Percentiles rank a stretch among this genome's conserved stretches.
Conservation (phyloP, 2,797 vertebrate genomes). For the Xenops minutus region DNA sequence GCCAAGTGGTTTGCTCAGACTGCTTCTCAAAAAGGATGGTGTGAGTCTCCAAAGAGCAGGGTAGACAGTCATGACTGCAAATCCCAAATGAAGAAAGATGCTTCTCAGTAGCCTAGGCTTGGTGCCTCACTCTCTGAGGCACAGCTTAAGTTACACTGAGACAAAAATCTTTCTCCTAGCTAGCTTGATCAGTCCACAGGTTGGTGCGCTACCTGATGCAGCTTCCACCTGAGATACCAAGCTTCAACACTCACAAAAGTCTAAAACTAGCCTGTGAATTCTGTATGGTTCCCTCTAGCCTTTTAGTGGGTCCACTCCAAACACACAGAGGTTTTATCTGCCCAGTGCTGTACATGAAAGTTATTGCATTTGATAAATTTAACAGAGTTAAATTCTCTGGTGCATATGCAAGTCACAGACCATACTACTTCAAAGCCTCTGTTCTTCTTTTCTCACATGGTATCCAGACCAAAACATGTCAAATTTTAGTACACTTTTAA, state of each 20-base stretch:
- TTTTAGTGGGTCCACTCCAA: not conserved
- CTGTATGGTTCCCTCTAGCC: not conserved
- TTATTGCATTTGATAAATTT: not conserved
- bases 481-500: not conserved
- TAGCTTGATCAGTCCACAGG: not conserved
- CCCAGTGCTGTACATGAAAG: not conserved
- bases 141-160: not conserved
- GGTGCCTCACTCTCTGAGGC: not conserved
- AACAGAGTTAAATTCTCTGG: not conserved
- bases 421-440: conserved; percentile 29
- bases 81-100: not conserved
- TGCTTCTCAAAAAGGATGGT: not conserved
- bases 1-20: not conserved
- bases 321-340: not conserved
- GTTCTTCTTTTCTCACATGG: not conserved
- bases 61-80: not conserved
- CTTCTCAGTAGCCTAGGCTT: not conserved
- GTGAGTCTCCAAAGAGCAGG: not conserved
- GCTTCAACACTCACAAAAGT: not conserved
- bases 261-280: not conserved
- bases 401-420: not conserved
- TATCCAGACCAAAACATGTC: not conserved
- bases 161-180: not conserved
- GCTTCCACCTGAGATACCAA: not conserved
- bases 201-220: not conserved